Evolutionary conservation across 92 coral and sea anemone species (phyloP), one percentile per base, ranked within the genome.

Genomic region (Zoanthus sociatus): DNA sequence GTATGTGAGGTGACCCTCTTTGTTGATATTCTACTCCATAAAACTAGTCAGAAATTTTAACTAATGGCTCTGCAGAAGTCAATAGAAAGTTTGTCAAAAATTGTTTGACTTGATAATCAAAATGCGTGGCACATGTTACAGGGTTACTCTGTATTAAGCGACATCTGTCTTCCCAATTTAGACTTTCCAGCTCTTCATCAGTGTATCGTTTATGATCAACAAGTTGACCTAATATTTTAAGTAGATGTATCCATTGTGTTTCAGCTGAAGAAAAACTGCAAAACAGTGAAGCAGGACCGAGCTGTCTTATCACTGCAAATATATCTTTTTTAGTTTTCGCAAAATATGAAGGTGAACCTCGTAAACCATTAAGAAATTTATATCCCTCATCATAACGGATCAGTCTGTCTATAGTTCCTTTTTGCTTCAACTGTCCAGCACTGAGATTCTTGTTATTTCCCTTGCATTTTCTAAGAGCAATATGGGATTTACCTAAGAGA

Each of bases 101-200:
- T 26, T 26, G 26, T 0, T 26, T 26, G 26, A 26, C 26, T 26
- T 26, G 26, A 26, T 26, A 26, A 26, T 26, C 26, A 26, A 26
- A 26, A 26, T 26, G 67, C 20, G 1, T 60, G 50, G 55, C 44
- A 84, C 53, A 48, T 48, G 53, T 48, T 48, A 48, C 53, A 56
- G 63, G 14, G 15, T 9, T 0, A 56, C 14, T 9, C 17, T 56
- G 63, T 10, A 9, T 56, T 10, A 56, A 10, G 63, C 63, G 63
- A 56, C 88, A 17, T 77, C 88, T 77, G 58, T 77, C 82, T 21
- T 77, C 60, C 82, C 82, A 77, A 21, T 31, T 77, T 44, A 77
- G 30, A 12, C 58, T 26, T 77, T 44, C 63, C 1, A 77, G 30
- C 17, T 77, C 55, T 9, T 77, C 82, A 77, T 77, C 82, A 77